A percentile compares a stretch with the other conserved stretches of the same genome.
Conservation (phyloP, 2,888 invertebrate genomes). For the Cheiracanthium punctorium region DNA sequence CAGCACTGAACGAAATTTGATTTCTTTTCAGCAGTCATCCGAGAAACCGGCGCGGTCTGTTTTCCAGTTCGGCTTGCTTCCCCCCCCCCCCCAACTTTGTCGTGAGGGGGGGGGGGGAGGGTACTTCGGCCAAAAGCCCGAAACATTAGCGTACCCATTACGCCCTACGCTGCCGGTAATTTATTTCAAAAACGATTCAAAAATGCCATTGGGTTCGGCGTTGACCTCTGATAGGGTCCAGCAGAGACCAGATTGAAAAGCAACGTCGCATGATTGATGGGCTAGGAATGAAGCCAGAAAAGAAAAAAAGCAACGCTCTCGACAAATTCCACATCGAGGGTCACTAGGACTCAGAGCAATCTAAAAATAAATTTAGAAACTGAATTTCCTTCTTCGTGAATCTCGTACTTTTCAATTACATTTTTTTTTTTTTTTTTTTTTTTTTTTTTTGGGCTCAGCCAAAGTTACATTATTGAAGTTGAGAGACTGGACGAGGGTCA, state of each 20-base stretch:
- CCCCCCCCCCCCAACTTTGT: too few relatives aligned
- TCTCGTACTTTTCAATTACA: slow-evolving; percentile 48
- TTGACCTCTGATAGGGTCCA: slow-evolving; percentile 63
- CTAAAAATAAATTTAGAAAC: slow-evolving; percentile 60
- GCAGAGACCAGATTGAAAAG: slow-evolving; percentile 22
- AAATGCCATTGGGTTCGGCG: slow-evolving; percentile 55
- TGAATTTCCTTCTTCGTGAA: slow-evolving; percentile 63
- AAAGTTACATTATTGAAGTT: slow-evolving; percentile 26
- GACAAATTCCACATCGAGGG: slow-evolving; percentile 14
- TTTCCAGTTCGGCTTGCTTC: background rate
- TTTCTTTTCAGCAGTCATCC: slow-evolving; percentile 58
- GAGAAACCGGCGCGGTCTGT: slow-evolving; percentile 11
- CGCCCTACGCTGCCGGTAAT: slow-evolving; percentile 49
- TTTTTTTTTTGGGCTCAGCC: too few relatives aligned
- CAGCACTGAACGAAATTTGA: slow-evolving; percentile 58
- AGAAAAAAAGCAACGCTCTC: slow-evolving; percentile 29
- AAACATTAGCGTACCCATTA: slow-evolving; percentile 65
- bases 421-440: too few relatives aligned
- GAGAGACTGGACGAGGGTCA: slow-evolving; percentile 24
- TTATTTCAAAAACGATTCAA: slow-evolving; percentile 66
- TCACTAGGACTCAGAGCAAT: slow-evolving; percentile 40
- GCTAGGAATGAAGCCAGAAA: slow-evolving; percentile 20
- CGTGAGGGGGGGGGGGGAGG: background rate
- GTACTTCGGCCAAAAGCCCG: background rate
- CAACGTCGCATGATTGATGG: slow-evolving; percentile 41